phyloP scores from a whole-genome alignment of 2,113 vertebrate genomes.

The Cyanoliseus patagonus region DNA sequence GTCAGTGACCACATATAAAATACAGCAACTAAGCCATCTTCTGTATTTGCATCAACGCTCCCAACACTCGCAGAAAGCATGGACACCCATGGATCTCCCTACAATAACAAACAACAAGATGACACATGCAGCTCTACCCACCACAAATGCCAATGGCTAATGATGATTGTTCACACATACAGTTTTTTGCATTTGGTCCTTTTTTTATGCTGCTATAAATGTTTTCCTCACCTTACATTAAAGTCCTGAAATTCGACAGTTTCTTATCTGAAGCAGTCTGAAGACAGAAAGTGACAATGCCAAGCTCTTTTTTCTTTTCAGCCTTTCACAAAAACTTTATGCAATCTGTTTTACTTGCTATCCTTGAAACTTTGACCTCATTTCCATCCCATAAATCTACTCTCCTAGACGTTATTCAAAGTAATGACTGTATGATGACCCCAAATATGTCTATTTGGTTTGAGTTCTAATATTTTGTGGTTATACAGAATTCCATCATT shows the following conservation, averaged over 20 bases:
- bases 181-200: neutral
- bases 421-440: neutral
- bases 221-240: neutral
- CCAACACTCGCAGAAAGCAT: neutral
- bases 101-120: neutral
- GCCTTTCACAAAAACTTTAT: neutral
- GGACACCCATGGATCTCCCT: neutral
- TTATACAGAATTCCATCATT: neutral
- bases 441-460: neutral
- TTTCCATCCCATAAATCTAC: neutral
- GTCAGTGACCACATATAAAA: neutral
- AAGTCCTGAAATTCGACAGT: neutral
- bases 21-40: neutral
- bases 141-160: neutral
- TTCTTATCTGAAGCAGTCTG: neutral
- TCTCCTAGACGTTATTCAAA: neutral
- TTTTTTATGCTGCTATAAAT: neutral
- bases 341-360: neutral
- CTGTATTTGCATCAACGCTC: neutral
- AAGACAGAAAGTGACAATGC: neutral
- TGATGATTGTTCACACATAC: neutral
- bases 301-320: neutral
- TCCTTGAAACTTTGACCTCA: slow-evolving; percentile 2
- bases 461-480: neutral
- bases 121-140: neutral